Base-by-base conservation (phyloP, 2,888 invertebrate species). In the Hypselothyrea guttata region DNA sequence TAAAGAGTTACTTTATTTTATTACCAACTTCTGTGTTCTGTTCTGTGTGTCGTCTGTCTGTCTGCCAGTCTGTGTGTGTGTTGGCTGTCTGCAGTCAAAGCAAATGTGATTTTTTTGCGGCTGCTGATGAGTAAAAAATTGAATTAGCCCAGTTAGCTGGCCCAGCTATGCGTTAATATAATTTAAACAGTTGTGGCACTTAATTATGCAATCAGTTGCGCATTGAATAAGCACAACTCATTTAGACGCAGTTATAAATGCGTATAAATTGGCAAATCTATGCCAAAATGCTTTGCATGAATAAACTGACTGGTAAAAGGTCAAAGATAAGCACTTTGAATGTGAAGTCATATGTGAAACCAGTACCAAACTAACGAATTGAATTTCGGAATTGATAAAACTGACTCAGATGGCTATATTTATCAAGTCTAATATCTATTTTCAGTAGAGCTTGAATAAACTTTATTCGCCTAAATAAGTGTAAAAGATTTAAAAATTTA, bases 1-100 rank as follows among this genome's bases (percentile, higher is more conserved):
- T 28, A n/a, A 11, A 16, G 37, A 78, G 69, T 62, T 59, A 83
- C 77, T 78, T 78, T 65, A 78, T 75, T 83, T 83, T 79, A 83
- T 83, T 83, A 70, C 45, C 59, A 75, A 76, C 84, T 70, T 11
- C 38, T 7, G 18, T n/a, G n/a, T n/a, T n/a, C n/a, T n/a, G n/a
- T n/a, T n/a, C n/a, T n/a, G n/a, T n/a, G n/a, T n/a, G n/a, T 16
- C n/a, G 7, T 18, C 37, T 4, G 38, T 33, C 33, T 33, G 11
- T 12, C 12, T 33, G 11, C 5, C 47, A 12, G 11, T 16, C 7
- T n/a, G 22, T 7, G 9, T 13, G n/a, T 57, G 38, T 54, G 44
- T 33, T 30, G 13, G 16, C 44, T 22, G 22, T 22, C 22, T 22
- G 22, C 22, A 22, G 22, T 22, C 38, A 57, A 82, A 63, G 71